Evolutionary conservation across 2,797 vertebrate species (phyloP).

Genomic region (Meriones psammophilus): DNA sequence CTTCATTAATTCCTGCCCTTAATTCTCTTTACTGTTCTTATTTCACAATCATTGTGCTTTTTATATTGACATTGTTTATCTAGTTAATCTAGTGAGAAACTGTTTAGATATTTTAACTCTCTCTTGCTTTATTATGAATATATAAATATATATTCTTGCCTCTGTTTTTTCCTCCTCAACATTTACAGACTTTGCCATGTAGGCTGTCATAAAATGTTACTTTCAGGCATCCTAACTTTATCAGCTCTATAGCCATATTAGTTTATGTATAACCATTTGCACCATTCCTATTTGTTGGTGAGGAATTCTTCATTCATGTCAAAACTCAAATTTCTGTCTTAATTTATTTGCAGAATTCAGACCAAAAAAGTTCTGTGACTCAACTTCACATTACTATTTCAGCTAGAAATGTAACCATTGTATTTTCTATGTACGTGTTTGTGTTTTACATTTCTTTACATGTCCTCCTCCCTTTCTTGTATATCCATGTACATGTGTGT

Average conservation of each 20-base stretch:
- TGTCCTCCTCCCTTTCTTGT: neutral
- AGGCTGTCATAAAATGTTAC: neutral
- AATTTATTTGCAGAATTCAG: neutral
- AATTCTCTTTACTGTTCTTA: neutral
- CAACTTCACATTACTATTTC: neutral
- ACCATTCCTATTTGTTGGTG: neutral
- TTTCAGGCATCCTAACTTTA: constrained; percentile 33
- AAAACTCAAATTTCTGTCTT: constrained; percentile 10
- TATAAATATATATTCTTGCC: neutral
- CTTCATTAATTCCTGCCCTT: neutral
- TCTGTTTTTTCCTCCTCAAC: neutral
- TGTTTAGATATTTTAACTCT: constrained; percentile 1
- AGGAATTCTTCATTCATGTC: neutral
- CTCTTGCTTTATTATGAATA: neutral
- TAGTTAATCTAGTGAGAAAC: constrained; percentile 5
- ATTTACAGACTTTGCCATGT: neutral
- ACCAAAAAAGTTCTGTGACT: neutral
- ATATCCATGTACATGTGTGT: neutral
- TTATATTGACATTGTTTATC: neutral
- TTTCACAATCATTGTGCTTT: neutral
- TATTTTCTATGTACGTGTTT: neutral
- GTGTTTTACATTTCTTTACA: too few species aligned
- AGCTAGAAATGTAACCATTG: neutral
- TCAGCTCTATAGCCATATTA: neutral
- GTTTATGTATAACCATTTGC: neutral